These are phyloP conservation scores for Ara ararauna DNA, from an alignment of 2,797 vertebrate genomes.

Conservation along the genomic window DNA sequence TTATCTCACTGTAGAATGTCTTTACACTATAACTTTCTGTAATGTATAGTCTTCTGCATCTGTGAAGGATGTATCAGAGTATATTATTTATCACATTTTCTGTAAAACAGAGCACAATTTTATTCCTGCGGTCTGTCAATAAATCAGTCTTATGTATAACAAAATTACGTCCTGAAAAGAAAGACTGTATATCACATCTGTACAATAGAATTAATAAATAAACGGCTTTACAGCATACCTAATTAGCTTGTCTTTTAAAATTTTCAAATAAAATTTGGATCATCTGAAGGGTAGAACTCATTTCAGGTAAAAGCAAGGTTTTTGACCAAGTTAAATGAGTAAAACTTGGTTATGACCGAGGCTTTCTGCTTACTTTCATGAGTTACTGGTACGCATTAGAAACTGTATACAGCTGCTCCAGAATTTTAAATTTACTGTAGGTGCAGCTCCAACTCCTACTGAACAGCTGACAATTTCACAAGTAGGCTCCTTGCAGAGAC, in stretches of 20 bases:
- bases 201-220: neutral
- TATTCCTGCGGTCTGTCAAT: conserved; percentile 2
- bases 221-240: neutral
- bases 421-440: neutral
- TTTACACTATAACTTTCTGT: conserved; percentile 36
- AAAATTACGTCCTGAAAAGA: conserved; percentile 11
- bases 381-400: neutral
- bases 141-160: conserved; percentile 11
- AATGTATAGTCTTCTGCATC: conserved; percentile 45
- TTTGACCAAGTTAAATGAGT: neutral
- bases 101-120: conserved; percentile 19
- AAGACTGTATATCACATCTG: neutral
- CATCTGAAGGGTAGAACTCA: neutral
- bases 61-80: conserved; percentile 37
- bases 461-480: neutral
- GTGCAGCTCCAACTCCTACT: neutral
- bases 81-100: conserved; percentile 42
- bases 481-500: neutral
- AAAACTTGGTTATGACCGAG: neutral
- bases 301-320: neutral
- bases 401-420: neutral
- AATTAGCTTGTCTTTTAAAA: neutral
- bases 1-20: conserved; percentile 44
- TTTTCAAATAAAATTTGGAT: neutral
- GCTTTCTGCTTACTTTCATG: neutral